Percentiles rank a stretch among this genome's conserved stretches.
phyloP scores from a whole-genome alignment of 2,888 invertebrate species.

The Volucella inflata region DNA sequence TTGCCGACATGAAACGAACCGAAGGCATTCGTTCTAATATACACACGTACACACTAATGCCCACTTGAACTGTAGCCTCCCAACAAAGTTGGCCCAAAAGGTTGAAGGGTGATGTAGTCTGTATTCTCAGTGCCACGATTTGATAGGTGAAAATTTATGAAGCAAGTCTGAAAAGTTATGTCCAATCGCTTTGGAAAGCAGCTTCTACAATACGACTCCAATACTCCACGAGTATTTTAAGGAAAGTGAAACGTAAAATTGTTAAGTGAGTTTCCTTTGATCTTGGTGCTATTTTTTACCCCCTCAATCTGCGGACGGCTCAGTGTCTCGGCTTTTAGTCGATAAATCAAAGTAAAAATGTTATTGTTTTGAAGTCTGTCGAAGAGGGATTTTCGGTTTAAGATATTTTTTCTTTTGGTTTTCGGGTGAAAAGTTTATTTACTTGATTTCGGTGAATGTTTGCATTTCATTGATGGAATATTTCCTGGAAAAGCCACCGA shows the following conservation, averaged over 20 bases:
- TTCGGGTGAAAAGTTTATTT: conserved; percentile 66
- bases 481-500: conserved; percentile 70
- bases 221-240: conserved; percentile 26
- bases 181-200: conserved; percentile 31
- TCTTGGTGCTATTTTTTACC: conserved; percentile 53
- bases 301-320: conserved; percentile 15
- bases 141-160: conserved; percentile 53
- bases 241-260: conserved; percentile 71
- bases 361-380: conserved; percentile 74
- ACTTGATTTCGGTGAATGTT: conserved; percentile 71
- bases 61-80: conserved; percentile 43
- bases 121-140: conserved; percentile 49
- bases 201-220: neutral
- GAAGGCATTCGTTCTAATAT: conserved; percentile 40
- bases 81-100: neutral
- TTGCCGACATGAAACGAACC: conserved; percentile 50
- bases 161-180: conserved; percentile 33
- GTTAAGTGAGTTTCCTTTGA: conserved; percentile 66
- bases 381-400: conserved; percentile 34
- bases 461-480: conserved; percentile 67
- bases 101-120: conserved; percentile 29
- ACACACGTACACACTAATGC: conserved; percentile 9
- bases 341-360: conserved; percentile 74
- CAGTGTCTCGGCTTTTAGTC: conserved; percentile 62
- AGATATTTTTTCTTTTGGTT: conserved; percentile 8